Evolutionary conservation across 1,140 invertebrate species (phyloP).

Genomic region (Chymomyza costata): DNA sequence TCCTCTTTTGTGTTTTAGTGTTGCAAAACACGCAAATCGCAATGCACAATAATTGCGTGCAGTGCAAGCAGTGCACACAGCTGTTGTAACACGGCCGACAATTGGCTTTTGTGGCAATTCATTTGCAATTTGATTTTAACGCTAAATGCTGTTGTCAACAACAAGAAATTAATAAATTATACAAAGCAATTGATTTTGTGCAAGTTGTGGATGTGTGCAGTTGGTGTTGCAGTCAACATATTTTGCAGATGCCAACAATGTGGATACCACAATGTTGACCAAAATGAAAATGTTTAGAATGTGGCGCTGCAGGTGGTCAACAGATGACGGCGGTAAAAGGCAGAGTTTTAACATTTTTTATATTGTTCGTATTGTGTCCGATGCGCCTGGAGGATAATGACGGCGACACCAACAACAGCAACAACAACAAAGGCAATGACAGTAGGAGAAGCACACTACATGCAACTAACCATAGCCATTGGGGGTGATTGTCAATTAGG

Average conservation of each 20-base stretch:
- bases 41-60: too few species aligned
- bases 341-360: conserved; percentile 16
- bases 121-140: conserved; percentile 29
- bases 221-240: conserved; percentile 34
- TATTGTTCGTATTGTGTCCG: conserved; percentile 2
- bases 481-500: conserved; percentile 62
- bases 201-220: conserved; percentile 27
- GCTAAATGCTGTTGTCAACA: conserved; percentile 45
- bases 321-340: conserved; percentile 32
- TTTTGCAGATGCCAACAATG: conserved; percentile 48
- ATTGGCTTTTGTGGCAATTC: conserved; percentile 12
- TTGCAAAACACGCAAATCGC: too few species aligned
- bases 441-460: conserved; percentile 18
- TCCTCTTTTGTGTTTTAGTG: too few species aligned
- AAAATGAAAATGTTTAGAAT: conserved; percentile 44
- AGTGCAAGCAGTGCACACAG: neutral
- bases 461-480: conserved; percentile 43
- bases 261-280: too few species aligned
- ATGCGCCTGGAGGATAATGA: conserved; percentile 56
- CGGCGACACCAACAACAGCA: conserved; percentile 41
- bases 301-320: conserved; percentile 53
- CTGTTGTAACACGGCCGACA: neutral
- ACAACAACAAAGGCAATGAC: neutral
- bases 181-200: conserved; percentile 49
- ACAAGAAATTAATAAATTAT: conserved; percentile 62